Evolutionary conservation across 2,113 vertebrate genomes (phyloP).

Genomic region (Neogobius melanostomus): DNA sequence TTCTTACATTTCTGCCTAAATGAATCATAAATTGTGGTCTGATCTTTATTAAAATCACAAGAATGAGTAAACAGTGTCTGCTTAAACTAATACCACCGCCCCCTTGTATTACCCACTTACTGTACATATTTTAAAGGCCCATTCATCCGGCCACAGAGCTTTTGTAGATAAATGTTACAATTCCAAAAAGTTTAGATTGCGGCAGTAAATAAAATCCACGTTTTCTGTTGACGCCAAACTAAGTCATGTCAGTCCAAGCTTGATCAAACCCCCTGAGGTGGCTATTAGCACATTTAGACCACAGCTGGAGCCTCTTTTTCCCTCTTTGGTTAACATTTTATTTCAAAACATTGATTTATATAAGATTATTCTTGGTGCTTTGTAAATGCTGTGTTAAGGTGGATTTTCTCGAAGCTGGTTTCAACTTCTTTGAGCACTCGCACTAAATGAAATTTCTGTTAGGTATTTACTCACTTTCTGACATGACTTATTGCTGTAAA

Average conservation of each 20-base stretch:
- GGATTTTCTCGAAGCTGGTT: not conserved
- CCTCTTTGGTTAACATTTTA: not conserved
- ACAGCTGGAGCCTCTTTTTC: slow-evolving; percentile 1
- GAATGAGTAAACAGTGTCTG: too few species aligned
- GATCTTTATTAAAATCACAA: too few species aligned
- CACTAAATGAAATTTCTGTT: not conserved
- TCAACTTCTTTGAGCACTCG: not conserved
- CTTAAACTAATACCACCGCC: too few species aligned
- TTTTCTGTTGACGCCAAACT: not conserved
- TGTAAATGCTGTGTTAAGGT: not conserved
- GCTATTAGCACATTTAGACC: not conserved
- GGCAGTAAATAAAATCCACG: not conserved
- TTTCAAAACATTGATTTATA: not conserved
- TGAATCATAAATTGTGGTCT: too few species aligned
- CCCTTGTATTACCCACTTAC: too few species aligned
- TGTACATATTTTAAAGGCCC: too few species aligned
- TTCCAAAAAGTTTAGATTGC: not conserved
- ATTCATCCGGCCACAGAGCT: too few species aligned
- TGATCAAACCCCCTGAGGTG: not conserved
- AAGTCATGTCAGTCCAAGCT: not conserved
- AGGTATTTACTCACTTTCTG: slow-evolving; percentile 2
- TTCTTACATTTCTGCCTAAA: too few species aligned
- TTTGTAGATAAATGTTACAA: not conserved
- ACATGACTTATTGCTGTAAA: not conserved
- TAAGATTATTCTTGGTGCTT: not conserved